Evolutionary conservation across 2,888 invertebrate species (phyloP), one percentile per base, ranked within the genome.

Genomic region (Callimorpha dominula): DNA sequence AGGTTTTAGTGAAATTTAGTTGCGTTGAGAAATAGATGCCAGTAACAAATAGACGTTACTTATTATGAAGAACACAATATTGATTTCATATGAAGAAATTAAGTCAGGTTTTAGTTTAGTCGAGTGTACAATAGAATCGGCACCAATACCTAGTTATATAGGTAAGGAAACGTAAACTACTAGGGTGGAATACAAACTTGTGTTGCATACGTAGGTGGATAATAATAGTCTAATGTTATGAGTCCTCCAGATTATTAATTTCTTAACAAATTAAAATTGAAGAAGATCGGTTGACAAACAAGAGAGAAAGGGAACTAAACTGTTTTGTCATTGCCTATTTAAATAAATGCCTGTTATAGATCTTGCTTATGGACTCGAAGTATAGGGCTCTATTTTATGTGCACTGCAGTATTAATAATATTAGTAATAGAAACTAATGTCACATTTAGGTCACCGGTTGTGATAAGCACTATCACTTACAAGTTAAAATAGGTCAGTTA

Each of bases 401-500:
- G 43, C 54, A 67, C 17, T 52, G n/a, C 40, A 31, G 40, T 65
- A 57, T 60, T 49, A 52, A 62, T 40, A 43, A 62, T 40, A 52
- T 6, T 31, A 31, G 17, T 62, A 50, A 66, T 43, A 17, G 31
- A 62, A 42, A 66, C 12, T 66, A 12, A 43, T 46, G 12, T 66
- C 67, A 52, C 62, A 66, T 67, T 66, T 62, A 71, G 67, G 66
- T 52, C 52, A 67, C n/a, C 52, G 20, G 62, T 62, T 63, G 14
- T 31, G 66, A 70, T 70, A 73, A 64, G 4, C 17, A 54, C 17
- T 52, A 67, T 49, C 5, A 46, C 46, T 17, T 40, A 31, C 4
- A 43, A 42, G 43, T 57, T 60, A 31, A 50, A 65, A 65, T 60
- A 60, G 15, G 46, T 57, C 5, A 3, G 54, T 54, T 43, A 17